Evolutionary conservation across 2,113 vertebrate species (phyloP).

Genomic region (Heptranchias perlo): DNA sequence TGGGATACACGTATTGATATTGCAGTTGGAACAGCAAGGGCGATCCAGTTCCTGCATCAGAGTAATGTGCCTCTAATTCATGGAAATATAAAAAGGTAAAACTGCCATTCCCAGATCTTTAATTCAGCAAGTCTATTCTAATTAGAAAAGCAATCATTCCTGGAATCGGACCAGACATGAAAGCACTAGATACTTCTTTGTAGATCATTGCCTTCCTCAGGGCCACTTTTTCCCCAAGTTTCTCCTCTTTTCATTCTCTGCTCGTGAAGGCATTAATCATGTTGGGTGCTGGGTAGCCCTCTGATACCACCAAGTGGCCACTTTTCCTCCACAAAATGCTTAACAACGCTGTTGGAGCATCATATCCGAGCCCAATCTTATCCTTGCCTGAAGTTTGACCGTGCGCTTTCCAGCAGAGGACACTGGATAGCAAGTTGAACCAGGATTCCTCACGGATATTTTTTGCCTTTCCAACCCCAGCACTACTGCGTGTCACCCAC

Average conservation of each 20-base stretch:
- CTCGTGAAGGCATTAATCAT: not conserved
- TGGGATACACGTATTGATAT: slow-evolving; percentile 57
- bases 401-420: not conserved
- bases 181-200: not conserved
- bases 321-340: not conserved
- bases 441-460: not conserved
- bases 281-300: not conserved
- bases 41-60: slow-evolving; percentile 55
- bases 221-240: not conserved
- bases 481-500: not conserved
- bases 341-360: not conserved
- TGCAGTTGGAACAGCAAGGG: slow-evolving; percentile 53
- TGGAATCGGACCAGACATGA: not conserved
- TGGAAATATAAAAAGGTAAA: slow-evolving; percentile 66
- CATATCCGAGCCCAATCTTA: not conserved
- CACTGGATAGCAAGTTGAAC: not conserved
- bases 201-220: not conserved
- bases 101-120: not conserved
- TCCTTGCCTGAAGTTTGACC: not conserved
- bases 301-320: not conserved
- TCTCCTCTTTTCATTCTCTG: no score
- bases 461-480: not conserved
- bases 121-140: not conserved
- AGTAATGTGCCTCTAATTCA: slow-evolving; percentile 55
- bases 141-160: not conserved